Evolutionary conservation across 2,888 invertebrate genomes (phyloP), one percentile per base, ranked within the genome.

Genomic region (Trilocha varians): DNA sequence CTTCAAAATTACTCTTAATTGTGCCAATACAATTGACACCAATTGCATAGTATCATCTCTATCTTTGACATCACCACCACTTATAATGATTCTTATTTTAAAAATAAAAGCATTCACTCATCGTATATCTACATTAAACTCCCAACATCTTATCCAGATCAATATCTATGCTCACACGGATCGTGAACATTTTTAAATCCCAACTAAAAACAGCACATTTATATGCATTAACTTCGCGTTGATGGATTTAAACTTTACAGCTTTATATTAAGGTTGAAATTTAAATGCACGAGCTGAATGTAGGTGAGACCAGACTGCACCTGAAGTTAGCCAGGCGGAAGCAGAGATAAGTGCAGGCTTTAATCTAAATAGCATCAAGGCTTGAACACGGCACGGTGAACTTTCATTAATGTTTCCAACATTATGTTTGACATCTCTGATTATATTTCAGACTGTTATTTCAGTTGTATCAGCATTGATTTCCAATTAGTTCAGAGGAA

Each of bases 291-390:
- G 51, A 49, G 41, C 41, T 44, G 44, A 55, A 55, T 59, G 48
- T 57, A 55, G 55, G 57, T 60, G 57, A 62, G 50, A n/a, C 61
- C 49, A 65, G 68, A 67, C 65, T 63, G 66, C 65, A 61, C 67
- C 59, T 55, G 55, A 58, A 71, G 68, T 70, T 68, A 60, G 62
- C 66, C 65, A 69, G 56, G 70, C 72, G 78, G 75, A 79, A 78
- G 63, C 66, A 55, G 57, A 55, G 80, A 80, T 80, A 84, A 80
- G 75, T 79, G 68, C 68, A 57, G 49, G 65, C 65, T 71, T 75
- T 79, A 79, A 83, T 80, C 79, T 78, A 78, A 82, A 82, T 76
- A 76, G 72, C 70, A 78, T 74, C 77, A 66, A 66, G 58, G 55
- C 50, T 60, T 62, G 57, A 64, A 63, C 62, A 65, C 50, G 63